Percentiles rank a stretch among this genome's conserved stretches.
phyloP scores from a whole-genome alignment of 2,888 invertebrate species.

The Nymphalis c-album region DNA sequence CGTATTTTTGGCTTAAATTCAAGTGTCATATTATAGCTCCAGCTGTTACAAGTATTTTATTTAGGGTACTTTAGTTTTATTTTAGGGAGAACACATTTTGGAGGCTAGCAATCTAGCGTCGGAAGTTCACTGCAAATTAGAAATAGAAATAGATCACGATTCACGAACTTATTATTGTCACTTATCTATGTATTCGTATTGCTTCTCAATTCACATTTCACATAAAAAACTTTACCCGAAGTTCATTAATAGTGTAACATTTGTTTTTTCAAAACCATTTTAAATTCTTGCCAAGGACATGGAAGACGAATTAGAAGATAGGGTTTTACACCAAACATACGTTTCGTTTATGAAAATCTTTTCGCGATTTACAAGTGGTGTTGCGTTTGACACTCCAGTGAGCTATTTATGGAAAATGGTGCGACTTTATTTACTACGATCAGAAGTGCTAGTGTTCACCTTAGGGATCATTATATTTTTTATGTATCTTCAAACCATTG shows the following conservation, averaged over 20 bases:
- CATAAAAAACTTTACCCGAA: slow-evolving; percentile 7
- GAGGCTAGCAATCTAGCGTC: too few species aligned
- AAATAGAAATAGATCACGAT: too few species aligned
- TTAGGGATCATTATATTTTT: slow-evolving; percentile 86
- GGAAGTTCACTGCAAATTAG: too few species aligned
- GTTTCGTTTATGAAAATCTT: slow-evolving; percentile 92
- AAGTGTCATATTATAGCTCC: too few species aligned
- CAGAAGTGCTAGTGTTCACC: slow-evolving; percentile 89
- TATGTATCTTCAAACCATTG: slow-evolving; percentile 91
- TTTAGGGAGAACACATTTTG: too few species aligned
- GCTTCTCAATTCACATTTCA: neutral
- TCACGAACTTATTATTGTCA: too few species aligned
- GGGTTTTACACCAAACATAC: slow-evolving; percentile 93
- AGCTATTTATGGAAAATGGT: slow-evolving; percentile 90
- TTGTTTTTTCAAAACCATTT: slow-evolving; percentile 19
- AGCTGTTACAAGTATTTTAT: too few species aligned
- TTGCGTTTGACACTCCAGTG: slow-evolving; percentile 88
- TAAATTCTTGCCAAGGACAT: slow-evolving; percentile 72
- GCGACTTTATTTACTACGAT: slow-evolving; percentile 88
- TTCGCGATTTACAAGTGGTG: slow-evolving; percentile 90
- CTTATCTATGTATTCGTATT: too few species aligned
- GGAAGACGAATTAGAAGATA: slow-evolving; percentile 96
- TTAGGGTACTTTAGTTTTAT: too few species aligned
- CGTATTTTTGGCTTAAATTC: too few species aligned
- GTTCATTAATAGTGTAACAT: slow-evolving; percentile 10